phyloP scores from a whole-genome alignment of 2,888 invertebrate genomes.

The Rhamphomyia laevipes region DNA sequence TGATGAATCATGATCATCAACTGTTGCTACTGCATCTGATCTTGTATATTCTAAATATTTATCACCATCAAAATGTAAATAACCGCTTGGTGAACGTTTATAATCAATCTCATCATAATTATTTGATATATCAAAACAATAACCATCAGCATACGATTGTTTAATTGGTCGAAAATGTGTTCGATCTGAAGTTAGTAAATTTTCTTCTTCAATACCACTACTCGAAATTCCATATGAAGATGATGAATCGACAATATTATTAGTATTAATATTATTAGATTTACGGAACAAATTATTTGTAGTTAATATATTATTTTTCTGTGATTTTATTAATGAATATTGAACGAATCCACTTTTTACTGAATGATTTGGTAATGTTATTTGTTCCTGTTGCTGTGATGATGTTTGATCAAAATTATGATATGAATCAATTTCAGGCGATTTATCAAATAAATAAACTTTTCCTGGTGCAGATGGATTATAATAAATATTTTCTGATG shows the following conservation, averaged over 20 bases:
- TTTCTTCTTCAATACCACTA: slow-evolving; percentile 39
- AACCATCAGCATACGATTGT: slow-evolving; percentile 53
- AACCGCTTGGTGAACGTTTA: slow-evolving; percentile 53
- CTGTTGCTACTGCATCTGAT: slow-evolving; percentile 19
- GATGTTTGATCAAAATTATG: neutral
- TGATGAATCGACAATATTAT: slow-evolving; percentile 1
- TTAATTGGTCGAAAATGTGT: slow-evolving; percentile 79
- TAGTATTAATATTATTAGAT: neutral
- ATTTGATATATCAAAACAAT: slow-evolving; percentile 55
- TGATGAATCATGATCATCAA: slow-evolving; percentile 17
- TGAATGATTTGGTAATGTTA: slow-evolving; percentile 28
- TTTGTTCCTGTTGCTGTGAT: neutral
- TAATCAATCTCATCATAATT: slow-evolving; percentile 53
- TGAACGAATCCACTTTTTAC: slow-evolving; percentile 24
- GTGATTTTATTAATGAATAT: slow-evolving; percentile 23
- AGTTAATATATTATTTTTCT: slow-evolving; percentile 9
- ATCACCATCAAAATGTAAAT: slow-evolving; percentile 45
- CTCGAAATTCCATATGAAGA: neutral
- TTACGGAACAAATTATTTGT: no score
- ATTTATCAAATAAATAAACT: neutral
- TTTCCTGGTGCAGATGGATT: slow-evolving; percentile 5
- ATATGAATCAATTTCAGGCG: neutral
- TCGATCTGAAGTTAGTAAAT: slow-evolving; percentile 61
- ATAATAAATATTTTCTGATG: slow-evolving; percentile 8
- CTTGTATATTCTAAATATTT: slow-evolving; percentile 26